phyloP scores from a whole-genome alignment of 2,888 invertebrate genomes.

The Syrphus vitripennis region DNA sequence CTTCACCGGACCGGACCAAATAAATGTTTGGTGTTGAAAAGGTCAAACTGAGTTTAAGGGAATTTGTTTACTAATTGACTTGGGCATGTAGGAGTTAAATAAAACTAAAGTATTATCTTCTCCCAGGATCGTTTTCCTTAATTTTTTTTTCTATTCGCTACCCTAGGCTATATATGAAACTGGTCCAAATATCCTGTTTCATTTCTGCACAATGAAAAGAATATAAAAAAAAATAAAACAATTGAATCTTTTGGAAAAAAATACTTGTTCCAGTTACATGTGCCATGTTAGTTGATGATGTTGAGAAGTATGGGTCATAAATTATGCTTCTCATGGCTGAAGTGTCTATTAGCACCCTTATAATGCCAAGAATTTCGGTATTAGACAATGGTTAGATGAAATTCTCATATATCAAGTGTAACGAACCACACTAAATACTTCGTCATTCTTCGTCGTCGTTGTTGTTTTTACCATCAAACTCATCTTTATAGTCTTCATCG shows the following conservation, averaged over 20 bases:
- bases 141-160: not conserved
- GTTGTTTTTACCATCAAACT: constrained; percentile 13
- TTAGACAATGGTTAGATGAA: constrained; percentile 73
- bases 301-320: constrained; percentile 54
- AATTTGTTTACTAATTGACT: no score
- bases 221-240: not conserved
- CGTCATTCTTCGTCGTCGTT: constrained; percentile 66
- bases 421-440: constrained; percentile 74
- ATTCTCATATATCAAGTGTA: constrained; percentile 74
- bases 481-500: constrained; percentile 14
- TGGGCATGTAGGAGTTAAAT: not conserved
- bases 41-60: no score
- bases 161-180: not conserved
- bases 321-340: constrained; percentile 69
- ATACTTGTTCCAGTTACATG: constrained; percentile 14
- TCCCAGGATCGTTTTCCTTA: not conserved
- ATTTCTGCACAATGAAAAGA: not conserved
- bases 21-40: no score
- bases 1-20: no score
- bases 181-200: not conserved
- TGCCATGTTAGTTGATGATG: constrained; percentile 8
- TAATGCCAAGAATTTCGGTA: constrained; percentile 77
- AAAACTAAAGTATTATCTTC: not conserved
- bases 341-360: constrained; percentile 80
- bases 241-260: constrained; percentile 19